Evolutionary conservation across 1,140 invertebrate species (phyloP).

Genomic region (Dendroctonus valens): DNA sequence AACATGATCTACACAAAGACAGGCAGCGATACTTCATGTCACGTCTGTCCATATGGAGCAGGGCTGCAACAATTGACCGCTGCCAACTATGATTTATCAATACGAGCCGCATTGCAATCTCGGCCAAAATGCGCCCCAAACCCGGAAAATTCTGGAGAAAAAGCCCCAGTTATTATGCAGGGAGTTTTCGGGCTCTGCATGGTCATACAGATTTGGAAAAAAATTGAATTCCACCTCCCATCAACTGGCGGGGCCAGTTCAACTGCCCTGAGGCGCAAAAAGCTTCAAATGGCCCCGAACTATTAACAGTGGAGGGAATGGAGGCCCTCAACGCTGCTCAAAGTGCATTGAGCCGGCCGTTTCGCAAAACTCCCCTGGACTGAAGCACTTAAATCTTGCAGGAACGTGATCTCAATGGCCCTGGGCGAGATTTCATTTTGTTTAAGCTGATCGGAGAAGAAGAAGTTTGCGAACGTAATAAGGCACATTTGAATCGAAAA

Average conservation of each 20-base stretch:
- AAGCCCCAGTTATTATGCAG: conserved; percentile 1
- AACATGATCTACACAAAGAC: too few relatives aligned
- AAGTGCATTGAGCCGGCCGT: neutral
- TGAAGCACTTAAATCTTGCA: conserved; percentile 12
- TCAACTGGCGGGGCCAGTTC: too few relatives aligned
- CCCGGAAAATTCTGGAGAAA: conserved; percentile 9
- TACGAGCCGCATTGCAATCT: conserved; percentile 23
- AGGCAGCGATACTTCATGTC: conserved; percentile 4
- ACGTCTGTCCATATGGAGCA: conserved; percentile 10
- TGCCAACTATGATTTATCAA: conserved; percentile 25
- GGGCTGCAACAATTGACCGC: conserved; percentile 21
- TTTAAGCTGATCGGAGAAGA: conserved; percentile 5
- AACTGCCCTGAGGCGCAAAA: too few relatives aligned
- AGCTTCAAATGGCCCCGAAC: too few relatives aligned
- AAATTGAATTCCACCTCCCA: too few relatives aligned
- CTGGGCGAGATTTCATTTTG: neutral
- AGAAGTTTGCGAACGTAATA: too few relatives aligned
- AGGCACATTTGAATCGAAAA: too few relatives aligned
- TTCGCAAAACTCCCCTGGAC: neutral
- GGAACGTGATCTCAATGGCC: conserved; percentile 12
- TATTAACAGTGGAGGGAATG: too few relatives aligned
- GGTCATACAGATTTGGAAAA: too few relatives aligned
- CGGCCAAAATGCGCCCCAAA: conserved; percentile 7
- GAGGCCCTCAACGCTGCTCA: too few relatives aligned
- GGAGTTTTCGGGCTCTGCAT: conserved; percentile 1